Conservation (phyloP, 1,140 invertebrate genomes). For the Brachionus asplanchnoidis region DNA sequence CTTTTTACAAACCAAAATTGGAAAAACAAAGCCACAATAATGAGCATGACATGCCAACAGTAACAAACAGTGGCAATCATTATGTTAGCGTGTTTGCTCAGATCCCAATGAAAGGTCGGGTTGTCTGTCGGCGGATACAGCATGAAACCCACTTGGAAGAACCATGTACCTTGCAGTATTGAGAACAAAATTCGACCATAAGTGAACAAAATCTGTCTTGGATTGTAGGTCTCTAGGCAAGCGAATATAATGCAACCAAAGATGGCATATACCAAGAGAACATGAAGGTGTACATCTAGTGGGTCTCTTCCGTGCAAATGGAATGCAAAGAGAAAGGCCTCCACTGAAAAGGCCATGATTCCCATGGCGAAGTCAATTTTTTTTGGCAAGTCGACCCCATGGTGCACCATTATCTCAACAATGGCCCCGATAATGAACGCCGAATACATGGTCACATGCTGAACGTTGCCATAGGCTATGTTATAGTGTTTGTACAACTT, state of each 20-base stretch:
- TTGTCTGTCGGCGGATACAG: constrained; percentile 57
- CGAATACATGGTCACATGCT: constrained; percentile 62
- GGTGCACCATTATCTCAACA: constrained; percentile 54
- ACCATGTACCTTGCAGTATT: constrained; percentile 60
- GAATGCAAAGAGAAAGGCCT: constrained; percentile 59
- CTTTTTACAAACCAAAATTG: constrained; percentile 6
- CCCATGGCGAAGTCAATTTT: constrained; percentile 56
- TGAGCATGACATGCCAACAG: constrained; percentile 55
- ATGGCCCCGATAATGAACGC: constrained; percentile 57
- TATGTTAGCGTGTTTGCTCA: constrained; percentile 56
- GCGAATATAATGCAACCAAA: constrained; percentile 47
- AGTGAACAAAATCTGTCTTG: constrained; percentile 51
- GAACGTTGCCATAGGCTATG: constrained; percentile 53
- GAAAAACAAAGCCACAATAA: background rate
- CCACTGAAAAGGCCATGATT: constrained; percentile 55
- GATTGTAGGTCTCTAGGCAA: constrained; percentile 55
- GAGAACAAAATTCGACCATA: constrained; percentile 54
- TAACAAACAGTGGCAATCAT: constrained; percentile 59
- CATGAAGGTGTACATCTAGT: constrained; percentile 59
- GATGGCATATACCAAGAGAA: constrained; percentile 57
- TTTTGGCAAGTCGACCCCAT: constrained; percentile 52
- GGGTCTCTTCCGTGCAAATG: constrained; percentile 59
- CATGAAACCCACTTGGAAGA: constrained; percentile 60
- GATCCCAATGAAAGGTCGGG: constrained; percentile 52
- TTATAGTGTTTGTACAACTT: constrained; percentile 46